phyloP scores from a whole-genome alignment of 2,888 invertebrate species.

The Bursaphelenchus okinawaensis region DNA sequence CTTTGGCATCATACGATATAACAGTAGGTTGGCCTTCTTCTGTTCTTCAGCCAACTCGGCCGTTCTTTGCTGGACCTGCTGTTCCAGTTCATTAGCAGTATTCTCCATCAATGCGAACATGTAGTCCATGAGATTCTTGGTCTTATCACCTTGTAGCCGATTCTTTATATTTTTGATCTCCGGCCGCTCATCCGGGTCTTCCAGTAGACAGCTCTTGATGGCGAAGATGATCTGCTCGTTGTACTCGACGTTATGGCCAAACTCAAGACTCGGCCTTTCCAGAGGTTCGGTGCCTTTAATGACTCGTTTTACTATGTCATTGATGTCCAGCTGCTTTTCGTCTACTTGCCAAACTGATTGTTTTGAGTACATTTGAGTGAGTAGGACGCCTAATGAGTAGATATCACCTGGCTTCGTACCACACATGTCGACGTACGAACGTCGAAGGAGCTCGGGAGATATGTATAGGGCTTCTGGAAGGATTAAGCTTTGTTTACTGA shows the following conservation, averaged over 20 bases:
- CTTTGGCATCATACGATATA: constrained; percentile 22
- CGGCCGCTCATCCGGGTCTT: constrained; percentile 6
- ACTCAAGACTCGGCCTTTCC: constrained; percentile 27
- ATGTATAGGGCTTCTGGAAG: constrained; percentile 32
- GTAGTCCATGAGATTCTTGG: constrained; percentile 8
- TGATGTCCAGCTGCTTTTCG: too few species aligned
- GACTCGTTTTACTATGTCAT: too few species aligned
- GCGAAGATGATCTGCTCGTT: too few species aligned
- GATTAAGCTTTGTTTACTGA: too few species aligned
- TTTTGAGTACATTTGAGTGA: too few species aligned
- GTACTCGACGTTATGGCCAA: too few species aligned
- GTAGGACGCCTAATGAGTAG: constrained; percentile 8
- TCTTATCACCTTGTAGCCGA: not conserved
- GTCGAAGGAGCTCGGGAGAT: constrained; percentile 39
- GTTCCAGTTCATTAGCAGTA: constrained; percentile 6
- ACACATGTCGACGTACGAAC: constrained; percentile 14
- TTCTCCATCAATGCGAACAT: constrained; percentile 15
- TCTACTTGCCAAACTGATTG: constrained; percentile 40
- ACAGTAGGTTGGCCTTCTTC: constrained; percentile 34
- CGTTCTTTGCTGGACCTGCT: constrained; percentile 17
- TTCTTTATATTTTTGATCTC: not conserved
- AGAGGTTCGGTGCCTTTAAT: too few species aligned
- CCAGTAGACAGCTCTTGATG: not conserved
- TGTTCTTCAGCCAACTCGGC: constrained; percentile 29
- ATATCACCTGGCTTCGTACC: constrained; percentile 10